A percentile compares a stretch with the other conserved stretches of the same genome.
Evolutionary conservation across 2,888 invertebrate genomes (phyloP).

Genomic region (Spodoptera exigua): DNA sequence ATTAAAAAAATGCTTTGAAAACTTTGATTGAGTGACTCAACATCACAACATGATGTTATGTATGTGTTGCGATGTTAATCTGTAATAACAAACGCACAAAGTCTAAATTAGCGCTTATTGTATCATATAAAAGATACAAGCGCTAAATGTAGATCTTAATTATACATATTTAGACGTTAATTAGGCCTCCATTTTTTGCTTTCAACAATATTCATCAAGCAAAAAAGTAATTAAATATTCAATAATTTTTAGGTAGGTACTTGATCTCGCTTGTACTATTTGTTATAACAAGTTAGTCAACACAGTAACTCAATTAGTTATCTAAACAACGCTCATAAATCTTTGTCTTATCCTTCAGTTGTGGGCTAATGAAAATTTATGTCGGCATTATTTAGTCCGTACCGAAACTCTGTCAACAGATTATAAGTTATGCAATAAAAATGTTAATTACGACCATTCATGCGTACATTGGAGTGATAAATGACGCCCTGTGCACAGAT

Average conservation of each 20-base stretch:
- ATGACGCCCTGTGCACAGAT: constrained; percentile 9
- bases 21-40: too few relatives aligned
- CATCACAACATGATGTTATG: too few relatives aligned
- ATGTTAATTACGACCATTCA: constrained; percentile 18
- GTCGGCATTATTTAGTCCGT: constrained; percentile 44
- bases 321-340: constrained; percentile 55
- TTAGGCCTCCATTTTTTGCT: background rate
- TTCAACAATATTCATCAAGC: background rate
- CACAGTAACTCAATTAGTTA: constrained; percentile 44
- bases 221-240: background rate
- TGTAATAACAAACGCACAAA: too few relatives aligned
- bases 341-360: constrained; percentile 54
- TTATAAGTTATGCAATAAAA: constrained; percentile 26
- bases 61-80: too few relatives aligned
- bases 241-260: background rate
- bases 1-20: too few relatives aligned
- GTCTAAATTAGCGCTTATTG: too few relatives aligned
- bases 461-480: constrained; percentile 14
- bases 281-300: constrained; percentile 33
- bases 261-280: constrained; percentile 19
- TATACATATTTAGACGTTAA: background rate
- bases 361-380: constrained; percentile 61
- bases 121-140: too few relatives aligned
- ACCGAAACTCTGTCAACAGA: constrained; percentile 43
- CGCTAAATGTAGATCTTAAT: too few relatives aligned